Conservation (phyloP, 2,888 invertebrate genomes). For the Drosophila prolongata region DNA sequence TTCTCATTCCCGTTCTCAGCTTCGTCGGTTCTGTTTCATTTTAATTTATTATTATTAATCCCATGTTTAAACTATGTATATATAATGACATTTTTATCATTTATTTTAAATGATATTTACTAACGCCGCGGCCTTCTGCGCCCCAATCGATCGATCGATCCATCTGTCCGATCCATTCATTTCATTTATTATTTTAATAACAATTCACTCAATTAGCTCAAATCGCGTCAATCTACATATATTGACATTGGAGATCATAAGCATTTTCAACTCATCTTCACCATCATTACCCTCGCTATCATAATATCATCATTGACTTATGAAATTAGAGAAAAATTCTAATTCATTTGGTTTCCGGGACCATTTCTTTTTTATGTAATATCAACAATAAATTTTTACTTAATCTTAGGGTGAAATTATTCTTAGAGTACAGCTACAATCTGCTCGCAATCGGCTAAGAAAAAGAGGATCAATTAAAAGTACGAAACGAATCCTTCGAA, state of each 20-base stretch:
- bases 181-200: conserved; percentile 75
- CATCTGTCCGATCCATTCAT: conserved; percentile 54
- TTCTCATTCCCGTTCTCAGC: conserved; percentile 61
- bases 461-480: conserved; percentile 36
- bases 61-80: conserved; percentile 78
- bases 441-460: conserved; percentile 73
- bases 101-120: conserved; percentile 72
- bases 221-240: conserved; percentile 70
- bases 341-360: conserved; percentile 59
- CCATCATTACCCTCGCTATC: conserved; percentile 23
- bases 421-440: conserved; percentile 75
- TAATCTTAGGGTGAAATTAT: conserved; percentile 72
- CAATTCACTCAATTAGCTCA: conserved; percentile 79
- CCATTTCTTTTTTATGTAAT: conserved; percentile 60
- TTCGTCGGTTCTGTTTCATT: conserved; percentile 47
- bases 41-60: conserved; percentile 68
- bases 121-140: conserved; percentile 64
- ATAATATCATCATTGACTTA: conserved; percentile 52
- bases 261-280: conserved; percentile 49
- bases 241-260: conserved; percentile 77
- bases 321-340: conserved; percentile 78
- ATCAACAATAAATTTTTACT: conserved; percentile 77
- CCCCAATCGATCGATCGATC: conserved; percentile 33
- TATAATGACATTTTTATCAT: conserved; percentile 73
- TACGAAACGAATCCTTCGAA: conserved; percentile 31